A percentile compares a stretch with the other conserved stretches of the same genome.
Evolutionary conservation across 2,797 vertebrate genomes (phyloP).

Genomic region (Bradypodion pumilum): DNA sequence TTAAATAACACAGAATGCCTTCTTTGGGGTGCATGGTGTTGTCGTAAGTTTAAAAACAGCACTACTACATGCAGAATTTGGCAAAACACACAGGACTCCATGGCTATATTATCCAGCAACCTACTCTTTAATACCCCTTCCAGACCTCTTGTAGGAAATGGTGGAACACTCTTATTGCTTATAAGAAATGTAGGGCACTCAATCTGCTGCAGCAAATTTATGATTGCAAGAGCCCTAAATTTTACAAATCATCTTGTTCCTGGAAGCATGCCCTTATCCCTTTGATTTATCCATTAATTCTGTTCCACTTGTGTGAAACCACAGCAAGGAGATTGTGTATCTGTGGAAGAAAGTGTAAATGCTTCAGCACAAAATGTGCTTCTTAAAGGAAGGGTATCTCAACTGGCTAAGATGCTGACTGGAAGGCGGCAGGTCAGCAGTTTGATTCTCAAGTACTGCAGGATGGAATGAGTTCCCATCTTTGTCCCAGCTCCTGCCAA

Average conservation of each 20-base stretch:
- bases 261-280: conserved; percentile 19
- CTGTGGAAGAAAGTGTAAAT: not conserved
- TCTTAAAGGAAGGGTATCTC: not conserved
- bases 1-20: conserved; percentile 68
- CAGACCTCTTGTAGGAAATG: conserved; percentile 25
- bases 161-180: not conserved
- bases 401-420: not conserved
- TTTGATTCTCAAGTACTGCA: no score
- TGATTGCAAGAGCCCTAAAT: conserved; percentile 14
- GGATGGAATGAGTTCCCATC: no score
- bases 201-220: conserved; percentile 49
- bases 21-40: conserved; percentile 49
- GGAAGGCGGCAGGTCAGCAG: no score
- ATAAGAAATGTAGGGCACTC: not conserved
- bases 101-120: conserved; percentile 54
- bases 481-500: no score
- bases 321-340: not conserved
- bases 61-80: conserved; percentile 23
- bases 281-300: not conserved
- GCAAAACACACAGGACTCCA: conserved; percentile 43
- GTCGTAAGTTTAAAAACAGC: conserved; percentile 46
- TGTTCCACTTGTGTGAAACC: not conserved
- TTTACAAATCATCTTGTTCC: conserved; percentile 49
- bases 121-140: conserved; percentile 34
- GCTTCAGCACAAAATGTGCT: not conserved